Evolutionary conservation across 2,113 vertebrate genomes (phyloP).

Genomic region (Cephalopholis sonnerati): DNA sequence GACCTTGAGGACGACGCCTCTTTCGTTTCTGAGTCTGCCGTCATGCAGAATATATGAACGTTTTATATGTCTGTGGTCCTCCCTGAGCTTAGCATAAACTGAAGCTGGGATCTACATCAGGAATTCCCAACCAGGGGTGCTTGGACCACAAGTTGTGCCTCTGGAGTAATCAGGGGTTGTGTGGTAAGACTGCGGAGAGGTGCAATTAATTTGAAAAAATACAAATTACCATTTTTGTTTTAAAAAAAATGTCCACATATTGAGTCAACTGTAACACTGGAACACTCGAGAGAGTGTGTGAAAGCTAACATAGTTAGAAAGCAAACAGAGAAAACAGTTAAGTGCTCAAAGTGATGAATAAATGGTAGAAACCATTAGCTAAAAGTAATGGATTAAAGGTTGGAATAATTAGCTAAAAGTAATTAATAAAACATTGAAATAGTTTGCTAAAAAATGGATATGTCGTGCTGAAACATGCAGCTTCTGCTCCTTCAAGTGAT

Average conservation of each 20-base stretch:
- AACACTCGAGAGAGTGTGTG: neutral
- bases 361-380: neutral
- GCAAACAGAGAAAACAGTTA: neutral
- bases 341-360: neutral
- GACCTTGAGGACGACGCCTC: neutral
- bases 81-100: neutral
- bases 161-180: neutral
- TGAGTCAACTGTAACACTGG: neutral
- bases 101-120: neutral
- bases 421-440: neutral
- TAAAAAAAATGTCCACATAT: neutral
- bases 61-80: conserved; percentile 22
- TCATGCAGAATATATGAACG: conserved; percentile 7
- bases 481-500: neutral
- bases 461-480: neutral
- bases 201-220: neutral
- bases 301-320: neutral
- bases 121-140: neutral
- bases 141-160: neutral
- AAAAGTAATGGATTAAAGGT: neutral
- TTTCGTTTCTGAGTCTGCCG: neutral
- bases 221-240: neutral
- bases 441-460: neutral
- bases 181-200: neutral
- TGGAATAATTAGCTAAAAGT: neutral